phyloP scores from a whole-genome alignment of 1,140 invertebrate species.

The Caligus rogercresseyi region DNA sequence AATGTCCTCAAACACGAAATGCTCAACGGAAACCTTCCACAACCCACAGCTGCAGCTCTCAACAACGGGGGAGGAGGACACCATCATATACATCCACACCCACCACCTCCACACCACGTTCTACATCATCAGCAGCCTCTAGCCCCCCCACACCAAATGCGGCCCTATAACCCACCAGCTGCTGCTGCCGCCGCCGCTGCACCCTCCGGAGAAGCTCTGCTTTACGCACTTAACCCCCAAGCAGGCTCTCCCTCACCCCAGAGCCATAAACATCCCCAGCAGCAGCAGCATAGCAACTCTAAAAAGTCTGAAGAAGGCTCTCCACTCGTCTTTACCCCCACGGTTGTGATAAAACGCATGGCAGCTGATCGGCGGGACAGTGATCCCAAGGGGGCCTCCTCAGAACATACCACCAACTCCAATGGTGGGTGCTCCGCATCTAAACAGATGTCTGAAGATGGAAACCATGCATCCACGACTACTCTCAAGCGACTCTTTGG shows the following conservation, averaged over 20 bases:
- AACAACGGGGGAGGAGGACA: too few relatives aligned
- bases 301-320: slow-evolving; percentile 3
- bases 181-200: too few relatives aligned
- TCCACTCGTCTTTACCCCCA: slow-evolving; percentile 20
- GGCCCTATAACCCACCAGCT: too few relatives aligned
- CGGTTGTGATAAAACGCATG: slow-evolving; percentile 19
- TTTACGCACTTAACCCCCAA: too few relatives aligned
- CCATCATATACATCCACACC: too few relatives aligned
- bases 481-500: slow-evolving; percentile 6
- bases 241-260: too few relatives aligned
- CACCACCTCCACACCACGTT: background rate
- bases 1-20: background rate
- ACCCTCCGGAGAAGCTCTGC: background rate
- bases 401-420: background rate
- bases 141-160: background rate
- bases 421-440: background rate
- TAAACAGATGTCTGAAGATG: background rate
- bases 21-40: background rate
- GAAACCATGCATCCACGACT: background rate
- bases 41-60: background rate
- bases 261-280: too few relatives aligned
- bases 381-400: slow-evolving; percentile 10
- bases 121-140: background rate
- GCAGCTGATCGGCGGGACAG: slow-evolving; percentile 20
- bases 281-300: too few relatives aligned